A percentile compares a stretch with the other conserved stretches of the same genome.
Conservation (phyloP, 23 tunicate genomes). For the Oikopleura dioica region DNA sequence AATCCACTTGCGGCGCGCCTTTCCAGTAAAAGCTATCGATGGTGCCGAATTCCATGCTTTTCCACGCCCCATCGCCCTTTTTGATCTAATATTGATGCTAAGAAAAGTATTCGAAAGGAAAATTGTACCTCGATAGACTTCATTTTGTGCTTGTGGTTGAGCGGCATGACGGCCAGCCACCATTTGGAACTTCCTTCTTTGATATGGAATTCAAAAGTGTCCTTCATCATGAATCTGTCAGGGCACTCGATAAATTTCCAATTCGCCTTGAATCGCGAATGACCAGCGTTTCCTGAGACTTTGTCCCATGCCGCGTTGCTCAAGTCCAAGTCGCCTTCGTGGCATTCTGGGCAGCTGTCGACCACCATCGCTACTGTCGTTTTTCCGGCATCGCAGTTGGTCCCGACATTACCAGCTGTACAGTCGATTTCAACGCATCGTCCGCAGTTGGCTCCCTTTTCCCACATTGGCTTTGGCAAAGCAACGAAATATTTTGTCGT, state of each 20-base stretch:
- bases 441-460: constrained; percentile 9
- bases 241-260: background rate
- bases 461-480: constrained; percentile 1
- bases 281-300: background rate
- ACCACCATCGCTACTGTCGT: background rate
- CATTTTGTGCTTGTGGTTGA: background rate
- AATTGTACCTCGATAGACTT: constrained; percentile 1
- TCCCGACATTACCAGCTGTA: constrained; percentile 12
- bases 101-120: too few relatives aligned
- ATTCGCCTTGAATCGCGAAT: background rate
- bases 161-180: constrained; percentile 11
- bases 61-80: background rate
- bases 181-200: constrained; percentile 12
- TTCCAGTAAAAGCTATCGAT: constrained; percentile 9
- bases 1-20: background rate
- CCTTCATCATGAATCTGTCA: background rate
- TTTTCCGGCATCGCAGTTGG: background rate
- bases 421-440: constrained; percentile 3
- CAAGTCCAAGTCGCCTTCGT: constrained; percentile 2
- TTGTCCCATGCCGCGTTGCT: constrained; percentile 1
- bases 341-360: constrained; percentile 14
- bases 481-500: background rate
- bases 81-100: too few relatives aligned
- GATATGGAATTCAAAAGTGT: background rate
- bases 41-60: background rate